A percentile compares a stretch with the other conserved stretches of the same genome.
Evolutionary conservation across 1,140 invertebrate species (phyloP).

Genomic region (Lepidotrigona ventralis): DNA sequence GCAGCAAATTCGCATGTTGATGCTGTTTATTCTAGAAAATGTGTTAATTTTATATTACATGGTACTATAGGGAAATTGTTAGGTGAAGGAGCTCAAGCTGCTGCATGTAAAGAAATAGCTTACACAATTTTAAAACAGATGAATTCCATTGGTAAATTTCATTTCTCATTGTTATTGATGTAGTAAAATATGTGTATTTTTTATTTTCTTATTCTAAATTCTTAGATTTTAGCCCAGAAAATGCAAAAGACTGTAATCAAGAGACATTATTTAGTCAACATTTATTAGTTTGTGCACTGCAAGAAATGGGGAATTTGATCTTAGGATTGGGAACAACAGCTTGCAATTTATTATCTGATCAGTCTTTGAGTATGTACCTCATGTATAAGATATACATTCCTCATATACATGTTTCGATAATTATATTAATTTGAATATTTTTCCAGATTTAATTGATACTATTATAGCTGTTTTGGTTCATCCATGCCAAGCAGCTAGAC

Average conservation of each 20-base stretch:
- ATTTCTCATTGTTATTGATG: neutral
- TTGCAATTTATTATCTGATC: constrained; percentile 92
- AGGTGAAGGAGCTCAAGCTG: constrained; percentile 97
- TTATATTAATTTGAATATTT: constrained; percentile 37
- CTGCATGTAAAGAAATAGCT: constrained; percentile 96
- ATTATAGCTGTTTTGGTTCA: constrained; percentile 92
- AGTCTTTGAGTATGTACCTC: constrained; percentile 86
- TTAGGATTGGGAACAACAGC: constrained; percentile 95
- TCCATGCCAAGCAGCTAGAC: constrained; percentile 93
- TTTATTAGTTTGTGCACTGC: constrained; percentile 94
- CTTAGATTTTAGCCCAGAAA: constrained; percentile 92
- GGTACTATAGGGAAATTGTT: constrained; percentile 95
- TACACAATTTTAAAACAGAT: constrained; percentile 96
- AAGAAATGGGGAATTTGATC: constrained; percentile 93
- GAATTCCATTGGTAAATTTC: constrained; percentile 88
- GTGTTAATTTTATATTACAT: constrained; percentile 96
- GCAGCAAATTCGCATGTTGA: constrained; percentile 97
- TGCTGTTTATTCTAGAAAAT: constrained; percentile 98
- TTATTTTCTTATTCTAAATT: constrained; percentile 31
- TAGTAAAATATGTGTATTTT: neutral
- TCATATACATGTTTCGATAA: neutral
- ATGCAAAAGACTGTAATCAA: constrained; percentile 93
- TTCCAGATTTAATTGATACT: constrained; percentile 80
- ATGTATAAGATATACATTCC: neutral
- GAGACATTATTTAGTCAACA: constrained; percentile 97